phyloP scores from a whole-genome alignment of 2,797 vertebrate species.

The Mus minutoides region DNA sequence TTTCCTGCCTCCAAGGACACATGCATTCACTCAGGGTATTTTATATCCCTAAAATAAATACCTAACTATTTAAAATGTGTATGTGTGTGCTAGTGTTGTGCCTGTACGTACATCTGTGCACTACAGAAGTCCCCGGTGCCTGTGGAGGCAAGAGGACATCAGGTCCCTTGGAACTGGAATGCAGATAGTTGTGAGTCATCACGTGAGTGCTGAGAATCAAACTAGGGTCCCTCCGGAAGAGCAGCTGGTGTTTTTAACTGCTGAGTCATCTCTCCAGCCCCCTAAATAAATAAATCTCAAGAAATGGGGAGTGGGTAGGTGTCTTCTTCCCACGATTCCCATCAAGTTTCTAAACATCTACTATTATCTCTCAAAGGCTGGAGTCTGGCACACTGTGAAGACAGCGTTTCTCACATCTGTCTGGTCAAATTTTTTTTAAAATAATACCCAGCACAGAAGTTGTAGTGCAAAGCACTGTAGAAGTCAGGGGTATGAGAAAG shows the following conservation, averaged over 20 bases:
- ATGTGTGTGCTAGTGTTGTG: neutral
- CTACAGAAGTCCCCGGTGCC: neutral
- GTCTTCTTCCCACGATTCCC: conserved; percentile 16
- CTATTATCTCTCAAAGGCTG: neutral
- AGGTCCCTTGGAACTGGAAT: neutral
- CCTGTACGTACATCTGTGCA: neutral
- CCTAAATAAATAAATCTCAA: neutral
- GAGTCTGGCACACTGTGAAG: neutral
- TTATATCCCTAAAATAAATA: neutral
- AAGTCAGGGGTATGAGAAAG: neutral
- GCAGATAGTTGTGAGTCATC: neutral
- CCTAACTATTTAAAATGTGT: neutral
- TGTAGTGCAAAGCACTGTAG: neutral
- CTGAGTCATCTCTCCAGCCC: neutral
- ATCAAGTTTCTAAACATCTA: neutral
- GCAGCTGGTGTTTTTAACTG: neutral
- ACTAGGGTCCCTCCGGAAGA: neutral
- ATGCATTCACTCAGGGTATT: neutral
- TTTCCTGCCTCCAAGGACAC: neutral
- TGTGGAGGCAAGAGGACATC: neutral
- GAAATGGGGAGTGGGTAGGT: neutral
- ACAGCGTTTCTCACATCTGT: neutral
- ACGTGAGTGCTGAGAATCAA: neutral
- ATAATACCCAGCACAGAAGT: neutral
- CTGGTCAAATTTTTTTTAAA: neutral